Base-by-base conservation (phyloP, 53 echinoderm and acorn worm species). In the Hippasteria phrygiana region DNA sequence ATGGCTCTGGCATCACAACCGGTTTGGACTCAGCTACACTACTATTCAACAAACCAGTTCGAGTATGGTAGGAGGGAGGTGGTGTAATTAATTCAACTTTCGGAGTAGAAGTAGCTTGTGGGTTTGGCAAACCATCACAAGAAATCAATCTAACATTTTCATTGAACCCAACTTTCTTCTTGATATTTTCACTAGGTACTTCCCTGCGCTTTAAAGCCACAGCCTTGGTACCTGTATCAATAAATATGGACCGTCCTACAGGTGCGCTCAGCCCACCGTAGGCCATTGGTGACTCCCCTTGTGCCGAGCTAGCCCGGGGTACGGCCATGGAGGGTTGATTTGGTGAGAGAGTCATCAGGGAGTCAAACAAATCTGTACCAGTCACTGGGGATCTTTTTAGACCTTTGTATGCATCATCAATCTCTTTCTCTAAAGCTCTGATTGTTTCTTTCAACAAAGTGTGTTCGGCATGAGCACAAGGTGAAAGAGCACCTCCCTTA, bases 1-100 rank as follows among this genome's bases (percentile, higher is more conserved):
- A 77, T 32, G 77, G 28, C 43, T 77, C 77, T 7, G 77, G 77
- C 77, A 77, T 54, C 20, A 77, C 54, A 3, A 77, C 33, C 29
- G 55, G 77, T 48, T 51, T 77, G 12, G 53, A 38, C 13, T 77
- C 77, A 48, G 27, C 32, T 13, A 10, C 3, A 48, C 17, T 29
- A 77, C 54, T 50, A 74, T 45, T 43, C 13, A 34, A 37, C 28
- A 34, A 18, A 22, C 74, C 74, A 74, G 46, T 46, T 2, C 22
- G 62, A 11, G 62, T 11, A n/a, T 62, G 62, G 18, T 62, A 62
- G 4, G 17, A 62, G 4, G 62, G 62, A 11, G 62, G 62, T 62
- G 5, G 22, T 9, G 62, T 62, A n/a, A 4, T 4, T 20, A 20
- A 5, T 62, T 62, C 62, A 67, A 10, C 36, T 4, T 29, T 67